Evolutionary conservation across 2,113 vertebrate species (phyloP).

Genomic region (Pavo muticus): DNA sequence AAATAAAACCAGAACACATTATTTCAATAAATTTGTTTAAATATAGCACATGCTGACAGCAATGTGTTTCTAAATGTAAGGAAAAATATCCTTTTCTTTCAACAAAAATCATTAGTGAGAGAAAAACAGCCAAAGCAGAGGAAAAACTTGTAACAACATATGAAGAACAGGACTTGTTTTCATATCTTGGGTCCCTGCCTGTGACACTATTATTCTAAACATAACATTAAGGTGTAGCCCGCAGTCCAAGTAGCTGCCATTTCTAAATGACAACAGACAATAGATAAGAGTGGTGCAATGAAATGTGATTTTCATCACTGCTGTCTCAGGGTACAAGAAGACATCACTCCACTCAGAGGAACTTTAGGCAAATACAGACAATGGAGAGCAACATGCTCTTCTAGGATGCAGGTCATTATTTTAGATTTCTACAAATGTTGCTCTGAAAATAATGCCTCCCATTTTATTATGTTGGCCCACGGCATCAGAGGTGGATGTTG

Average conservation of each 20-base stretch:
- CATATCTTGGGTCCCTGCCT: background rate
- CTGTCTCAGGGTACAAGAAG: background rate
- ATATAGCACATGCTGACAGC: background rate
- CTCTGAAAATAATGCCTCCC: too few species aligned
- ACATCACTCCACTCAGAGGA: background rate
- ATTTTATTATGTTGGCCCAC: too few species aligned
- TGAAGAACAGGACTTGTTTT: background rate
- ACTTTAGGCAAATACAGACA: background rate
- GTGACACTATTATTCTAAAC: background rate
- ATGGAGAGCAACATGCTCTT: background rate
- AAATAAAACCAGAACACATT: background rate
- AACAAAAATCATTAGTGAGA: background rate
- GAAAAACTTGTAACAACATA: background rate
- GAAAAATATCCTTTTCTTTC: background rate
- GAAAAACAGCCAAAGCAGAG: background rate
- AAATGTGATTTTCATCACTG: background rate
- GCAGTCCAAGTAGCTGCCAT: background rate
- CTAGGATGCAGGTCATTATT: background rate
- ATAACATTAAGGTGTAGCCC: background rate
- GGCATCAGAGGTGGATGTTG: too few species aligned
- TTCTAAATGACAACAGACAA: background rate
- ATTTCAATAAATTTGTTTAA: background rate
- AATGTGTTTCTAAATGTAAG: background rate
- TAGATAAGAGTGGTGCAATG: background rate
- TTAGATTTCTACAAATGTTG: background rate